Base-by-base conservation (phyloP, 2,113 vertebrate genomes). In the Cochlearius cochlearius region DNA sequence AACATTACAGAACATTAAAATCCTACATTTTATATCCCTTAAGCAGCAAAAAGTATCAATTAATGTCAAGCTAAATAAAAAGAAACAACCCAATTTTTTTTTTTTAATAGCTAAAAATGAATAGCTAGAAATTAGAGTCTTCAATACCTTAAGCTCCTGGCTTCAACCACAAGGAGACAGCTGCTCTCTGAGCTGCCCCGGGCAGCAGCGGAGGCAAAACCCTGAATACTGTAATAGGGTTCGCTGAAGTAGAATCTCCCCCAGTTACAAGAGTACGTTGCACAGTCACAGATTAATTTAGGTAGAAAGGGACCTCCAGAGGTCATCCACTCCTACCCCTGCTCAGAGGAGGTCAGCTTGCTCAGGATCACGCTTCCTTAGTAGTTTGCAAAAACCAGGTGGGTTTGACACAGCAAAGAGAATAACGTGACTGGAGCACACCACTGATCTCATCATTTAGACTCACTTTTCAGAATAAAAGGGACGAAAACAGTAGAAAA, bases 1-100 rank as follows among this genome's bases (percentile, higher is more conserved):
- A 96, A 86, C 75, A 76, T 88, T 66, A 58, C 20, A 71, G 78
- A 90, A 80, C 67, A 71, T 88, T 80, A 67, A 93, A 90, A 59
- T 39, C 78, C 47, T 67, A 47, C 14, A 56, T 88, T 83, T 92
- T 83, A 25, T 73, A 67, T 94, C 71, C 75, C 63, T 80, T 43
- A 92, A 72, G 85, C 71, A 68, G 38, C 34, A 78, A 68, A 13
- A 92, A 86, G 22, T 50, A 88, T 58, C 45, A 83, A 63, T 87
- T 85, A 85, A 79, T 66, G 50, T 82, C 58, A 79, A 82, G 32
- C 6, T 52, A 90, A 88, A 86, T 64, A 69, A 94, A 86, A 85
- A 78, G 3, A 94, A 94, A 49, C 27, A 73, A 90, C 34, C 12
- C 4, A 7, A 27, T 21, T 29, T 21, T 45, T 26, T n/a, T n/a